These are phyloP conservation scores for Iphiclides podalirius DNA, from an alignment of 2,888 invertebrate genomes.

Conservation along the genomic window DNA sequence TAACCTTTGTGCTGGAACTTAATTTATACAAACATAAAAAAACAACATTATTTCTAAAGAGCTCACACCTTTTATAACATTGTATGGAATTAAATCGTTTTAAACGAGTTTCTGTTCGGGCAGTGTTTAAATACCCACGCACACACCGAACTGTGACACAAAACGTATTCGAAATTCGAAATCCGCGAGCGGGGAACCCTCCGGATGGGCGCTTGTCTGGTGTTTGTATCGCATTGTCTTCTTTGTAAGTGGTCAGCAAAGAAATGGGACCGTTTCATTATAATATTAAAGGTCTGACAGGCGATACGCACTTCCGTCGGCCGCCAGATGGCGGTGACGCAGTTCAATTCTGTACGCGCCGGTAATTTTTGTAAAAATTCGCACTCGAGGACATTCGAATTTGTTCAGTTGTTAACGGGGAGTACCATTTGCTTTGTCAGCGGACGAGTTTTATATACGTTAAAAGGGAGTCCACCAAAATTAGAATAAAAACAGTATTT, in stretches of 20 bases:
- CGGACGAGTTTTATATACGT: too few relatives aligned
- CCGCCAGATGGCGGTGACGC: constrained; percentile 64
- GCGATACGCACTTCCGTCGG: constrained; percentile 74
- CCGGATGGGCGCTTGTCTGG: constrained; percentile 63
- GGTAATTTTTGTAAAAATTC: constrained; percentile 1
- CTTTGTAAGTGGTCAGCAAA: constrained; percentile 75
- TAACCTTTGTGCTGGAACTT: background rate
- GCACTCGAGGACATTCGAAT: constrained; percentile 24
- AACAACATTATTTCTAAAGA: background rate
- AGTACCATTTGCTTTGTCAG: constrained; percentile 24
- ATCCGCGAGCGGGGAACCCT: constrained; percentile 47
- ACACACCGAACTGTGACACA: constrained; percentile 16
- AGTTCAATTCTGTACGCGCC: constrained; percentile 46
- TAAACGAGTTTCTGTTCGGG: background rate
- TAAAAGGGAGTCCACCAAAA: too few relatives aligned
- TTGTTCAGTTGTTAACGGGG: constrained; percentile 20
- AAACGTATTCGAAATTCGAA: constrained; percentile 35
- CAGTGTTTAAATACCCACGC: constrained; percentile 15
- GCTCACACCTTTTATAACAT: background rate
- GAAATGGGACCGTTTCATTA: constrained; percentile 71
- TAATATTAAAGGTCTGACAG: constrained; percentile 73
- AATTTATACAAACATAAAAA: background rate
- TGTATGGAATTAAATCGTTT: background rate
- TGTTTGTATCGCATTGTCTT: constrained; percentile 64
- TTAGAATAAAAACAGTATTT: too few relatives aligned